Base-by-base conservation (phyloP, 2,888 invertebrate genomes). In the Amphipyra berbera region DNA sequence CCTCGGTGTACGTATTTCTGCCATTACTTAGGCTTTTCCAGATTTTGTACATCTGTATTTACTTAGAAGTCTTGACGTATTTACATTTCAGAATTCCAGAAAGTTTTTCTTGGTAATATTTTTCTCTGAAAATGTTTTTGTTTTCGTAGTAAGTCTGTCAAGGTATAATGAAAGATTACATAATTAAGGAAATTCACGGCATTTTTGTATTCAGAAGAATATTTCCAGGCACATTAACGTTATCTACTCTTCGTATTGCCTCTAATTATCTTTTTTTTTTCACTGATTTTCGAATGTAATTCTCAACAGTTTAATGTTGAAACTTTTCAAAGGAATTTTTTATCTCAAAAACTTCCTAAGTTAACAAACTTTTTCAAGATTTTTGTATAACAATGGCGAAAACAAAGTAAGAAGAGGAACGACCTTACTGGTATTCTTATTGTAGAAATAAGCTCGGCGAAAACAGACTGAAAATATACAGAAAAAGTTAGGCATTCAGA, bases 321-420 rank as follows among this genome's bases (percentile, higher is more conserved):
- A 79, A 70, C 56, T 78, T 80, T 76, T 53, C 64, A 75, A 80
- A 70, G 64, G 68, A 70, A 67, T 78, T 78, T 21, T 79, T 78
- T 78, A 73, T 79, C 78, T 62, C n/a, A 41, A 58, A n/a, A 75
- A 73, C 61, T 73, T 70, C 41, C 8, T n/a, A 71, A 70, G 62
- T 64, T 54, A 58, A 59, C 40, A 40, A 64, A 77, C 55, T 68
- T 76, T 56, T 54, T 7, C 42, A 64, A 61, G 56, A 62, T 60
- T 74, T 79, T 79, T 75, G 70, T 73, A 46, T 70, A 68, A 77
- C 80, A 79, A 79, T 70, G 55, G 64, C 55, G 42, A 37, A 12
- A 42, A 52, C 60, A 68, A 62, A 60, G 15, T 48, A 61, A 56
- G 49, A 62, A 65, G 61, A 50, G 53, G 54, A 53, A 54, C 37